Percentiles rank a stretch among this genome's conserved stretches.
Evolutionary conservation across 2,888 invertebrate genomes (phyloP).

Genomic region (Sminthurides aquaticus): DNA sequence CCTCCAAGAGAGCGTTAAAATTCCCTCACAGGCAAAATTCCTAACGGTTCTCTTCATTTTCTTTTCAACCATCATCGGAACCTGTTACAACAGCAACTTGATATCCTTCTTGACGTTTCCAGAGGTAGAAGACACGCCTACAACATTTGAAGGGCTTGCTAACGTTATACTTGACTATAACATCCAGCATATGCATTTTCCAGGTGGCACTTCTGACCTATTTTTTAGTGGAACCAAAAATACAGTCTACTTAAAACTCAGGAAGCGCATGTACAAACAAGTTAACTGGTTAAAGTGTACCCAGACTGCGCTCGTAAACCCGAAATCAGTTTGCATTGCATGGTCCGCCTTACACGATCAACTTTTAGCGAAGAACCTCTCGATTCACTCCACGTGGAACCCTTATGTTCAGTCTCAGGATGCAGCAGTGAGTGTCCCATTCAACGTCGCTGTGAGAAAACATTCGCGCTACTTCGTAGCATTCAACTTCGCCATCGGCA

Average conservation of each 20-base stretch:
- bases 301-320: not conserved
- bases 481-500: not conserved
- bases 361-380: not conserved
- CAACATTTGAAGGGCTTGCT: too few species aligned
- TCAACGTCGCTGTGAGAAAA: not conserved
- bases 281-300: not conserved
- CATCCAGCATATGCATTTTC: not conserved
- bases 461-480: not conserved
- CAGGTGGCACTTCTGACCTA: not conserved
- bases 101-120: too few species aligned
- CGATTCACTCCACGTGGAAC: not conserved
- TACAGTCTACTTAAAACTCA: not conserved
- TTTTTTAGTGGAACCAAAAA: not conserved
- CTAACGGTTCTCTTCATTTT: too few species aligned
- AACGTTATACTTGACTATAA: too few species aligned
- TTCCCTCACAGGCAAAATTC: too few species aligned
- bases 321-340: conserved; percentile 5
- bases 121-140: too few species aligned
- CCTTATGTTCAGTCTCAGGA: not conserved
- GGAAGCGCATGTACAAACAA: not conserved
- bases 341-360: not conserved
- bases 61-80: too few species aligned
- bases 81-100: too few species aligned
- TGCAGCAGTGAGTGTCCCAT: not conserved
- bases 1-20: too few species aligned